These are phyloP conservation scores for Scatophagus argus DNA, from an alignment of 2,113 vertebrate genomes.

Conservation along the genomic window DNA sequence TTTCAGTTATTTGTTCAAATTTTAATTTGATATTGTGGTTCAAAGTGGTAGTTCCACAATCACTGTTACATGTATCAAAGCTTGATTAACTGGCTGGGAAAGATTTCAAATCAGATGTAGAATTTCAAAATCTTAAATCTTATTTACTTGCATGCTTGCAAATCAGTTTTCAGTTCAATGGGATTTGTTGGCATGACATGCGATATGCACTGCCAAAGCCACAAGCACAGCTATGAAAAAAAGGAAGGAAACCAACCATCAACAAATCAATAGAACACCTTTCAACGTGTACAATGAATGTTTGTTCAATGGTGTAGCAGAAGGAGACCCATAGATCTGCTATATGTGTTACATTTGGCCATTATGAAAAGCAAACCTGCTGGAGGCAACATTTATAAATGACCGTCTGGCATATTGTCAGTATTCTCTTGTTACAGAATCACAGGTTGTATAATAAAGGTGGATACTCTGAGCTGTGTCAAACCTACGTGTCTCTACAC, in stretches of 20 bases:
- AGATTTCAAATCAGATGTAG: not conserved
- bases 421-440: not conserved
- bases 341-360: not conserved
- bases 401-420: not conserved
- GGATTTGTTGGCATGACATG: no score
- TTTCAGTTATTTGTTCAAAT: not conserved
- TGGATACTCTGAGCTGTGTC: not conserved
- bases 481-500: not conserved
- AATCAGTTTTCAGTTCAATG: no score
- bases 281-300: no score
- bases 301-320: not conserved
- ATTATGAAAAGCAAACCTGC: conserved; percentile 1
- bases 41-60: not conserved
- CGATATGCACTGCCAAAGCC: no score
- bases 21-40: not conserved
- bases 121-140: not conserved
- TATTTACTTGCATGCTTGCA: no score
- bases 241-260: no score
- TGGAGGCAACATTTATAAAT: not conserved
- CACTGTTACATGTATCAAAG: not conserved
- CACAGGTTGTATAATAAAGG: not conserved
- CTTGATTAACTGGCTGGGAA: not conserved
- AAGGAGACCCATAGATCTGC: not conserved
- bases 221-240: no score
- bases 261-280: no score